Evolutionary conservation across 2,888 invertebrate genomes (phyloP).

Genomic region (Xestoiulus laeticollis): DNA sequence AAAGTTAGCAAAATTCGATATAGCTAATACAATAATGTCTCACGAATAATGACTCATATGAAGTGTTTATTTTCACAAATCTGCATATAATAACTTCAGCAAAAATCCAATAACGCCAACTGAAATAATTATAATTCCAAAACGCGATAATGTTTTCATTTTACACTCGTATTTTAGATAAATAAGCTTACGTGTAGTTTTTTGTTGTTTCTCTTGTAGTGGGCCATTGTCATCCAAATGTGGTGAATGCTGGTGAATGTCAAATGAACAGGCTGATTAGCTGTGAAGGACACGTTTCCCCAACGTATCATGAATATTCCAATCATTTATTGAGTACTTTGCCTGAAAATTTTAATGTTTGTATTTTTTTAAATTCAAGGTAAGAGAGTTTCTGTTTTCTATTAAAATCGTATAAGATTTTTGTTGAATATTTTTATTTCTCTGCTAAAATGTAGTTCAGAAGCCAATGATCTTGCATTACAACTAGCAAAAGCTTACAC

Average conservation of each 20-base stretch:
- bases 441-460: not conserved
- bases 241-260: not conserved
- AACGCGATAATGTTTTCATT: too few species aligned
- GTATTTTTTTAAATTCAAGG: slow-evolving; percentile 30
- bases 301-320: not conserved
- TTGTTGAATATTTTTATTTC: not conserved
- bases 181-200: too few species aligned
- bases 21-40: too few species aligned
- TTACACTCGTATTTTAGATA: too few species aligned
- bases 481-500: slow-evolving; percentile 36
- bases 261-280: slow-evolving; percentile 16
- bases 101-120: too few species aligned
- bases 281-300: not conserved
- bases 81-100: too few species aligned
- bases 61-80: too few species aligned
- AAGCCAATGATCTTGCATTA: slow-evolving; percentile 40
- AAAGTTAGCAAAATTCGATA: not conserved
- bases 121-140: too few species aligned
- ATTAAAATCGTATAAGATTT: not conserved
- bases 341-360: slow-evolving; percentile 20
- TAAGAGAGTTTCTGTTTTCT: not conserved
- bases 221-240: slow-evolving; percentile 34
- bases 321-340: slow-evolving; percentile 24
- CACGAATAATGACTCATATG: too few species aligned
- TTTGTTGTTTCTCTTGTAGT: not conserved